Percentiles rank a stretch among this genome's conserved stretches.
These are phyloP conservation scores for Lethrus apterus DNA, from an alignment of 1,140 invertebrate genomes.

Conservation along the genomic window DNA sequence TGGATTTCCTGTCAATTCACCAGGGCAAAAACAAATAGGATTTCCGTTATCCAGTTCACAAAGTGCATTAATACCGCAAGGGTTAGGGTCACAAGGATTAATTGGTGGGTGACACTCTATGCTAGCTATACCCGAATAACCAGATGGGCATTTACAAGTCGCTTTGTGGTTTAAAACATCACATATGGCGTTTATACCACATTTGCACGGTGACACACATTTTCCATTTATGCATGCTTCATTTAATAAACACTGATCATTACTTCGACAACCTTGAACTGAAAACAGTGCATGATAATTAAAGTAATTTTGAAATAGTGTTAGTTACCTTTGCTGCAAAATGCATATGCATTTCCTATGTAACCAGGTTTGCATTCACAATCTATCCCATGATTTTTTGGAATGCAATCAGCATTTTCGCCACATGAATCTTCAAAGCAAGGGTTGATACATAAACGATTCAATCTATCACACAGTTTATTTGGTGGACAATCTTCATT, in stretches of 20 bases:
- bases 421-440: constrained; percentile 77
- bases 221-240: constrained; percentile 68
- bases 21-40: constrained; percentile 83
- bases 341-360: constrained; percentile 70
- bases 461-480: constrained; percentile 72
- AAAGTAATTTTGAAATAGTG: not conserved
- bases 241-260: constrained; percentile 59
- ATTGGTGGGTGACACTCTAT: constrained; percentile 51
- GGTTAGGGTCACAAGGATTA: constrained; percentile 74
- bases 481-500: constrained; percentile 82
- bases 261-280: constrained; percentile 59
- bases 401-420: constrained; percentile 71
- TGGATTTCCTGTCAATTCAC: constrained; percentile 83
- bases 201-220: constrained; percentile 68
- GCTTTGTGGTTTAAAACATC: constrained; percentile 66
- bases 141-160: constrained; percentile 67
- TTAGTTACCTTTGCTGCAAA: constrained; percentile 54
- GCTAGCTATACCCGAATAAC: constrained; percentile 64
- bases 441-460: constrained; percentile 74
- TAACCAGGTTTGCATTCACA: constrained; percentile 71
- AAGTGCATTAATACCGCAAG: constrained; percentile 74
- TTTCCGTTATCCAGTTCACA: constrained; percentile 81
- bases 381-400: constrained; percentile 66
- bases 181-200: constrained; percentile 67
- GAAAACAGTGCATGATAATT: constrained; percentile 21